Conservation (phyloP, 2,888 invertebrate species). For the Gortyna flavago region DNA sequence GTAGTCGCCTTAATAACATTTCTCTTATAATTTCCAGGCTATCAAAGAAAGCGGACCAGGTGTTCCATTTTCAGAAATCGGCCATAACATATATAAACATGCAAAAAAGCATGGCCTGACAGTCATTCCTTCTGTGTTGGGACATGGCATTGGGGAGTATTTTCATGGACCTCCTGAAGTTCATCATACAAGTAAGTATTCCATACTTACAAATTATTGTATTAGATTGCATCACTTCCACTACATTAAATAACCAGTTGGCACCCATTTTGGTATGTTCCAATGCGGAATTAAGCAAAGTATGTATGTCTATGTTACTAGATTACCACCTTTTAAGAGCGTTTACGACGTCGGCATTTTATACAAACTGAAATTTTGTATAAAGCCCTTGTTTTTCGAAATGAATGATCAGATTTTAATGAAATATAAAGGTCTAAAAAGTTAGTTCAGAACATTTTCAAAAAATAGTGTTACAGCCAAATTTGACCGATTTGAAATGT, state of each 20-base stretch:
- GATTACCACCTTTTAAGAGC: too few species aligned
- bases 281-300: too few species aligned
- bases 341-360: too few species aligned
- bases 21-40: conserved; percentile 77
- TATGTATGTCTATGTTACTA: too few species aligned
- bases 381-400: too few species aligned
- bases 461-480: too few species aligned
- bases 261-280: not conserved
- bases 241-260: not conserved
- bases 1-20: too few species aligned
- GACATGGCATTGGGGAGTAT: conserved; percentile 97
- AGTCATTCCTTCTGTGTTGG: conserved; percentile 95
- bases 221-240: not conserved
- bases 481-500: too few species aligned
- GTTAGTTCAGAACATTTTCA: too few species aligned
- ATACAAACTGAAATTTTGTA: too few species aligned
- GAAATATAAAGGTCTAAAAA: too few species aligned
- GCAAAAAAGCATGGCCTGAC: conserved; percentile 91
- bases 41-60: conserved; percentile 91
- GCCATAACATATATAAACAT: conserved; percentile 91
- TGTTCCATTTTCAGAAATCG: conserved; percentile 91
- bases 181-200: conserved; percentile 93
- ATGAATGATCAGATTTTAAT: too few species aligned
- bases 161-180: conserved; percentile 98
- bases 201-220: not conserved